Evolutionary conservation across 2,888 invertebrate species (phyloP), one percentile per base, ranked within the genome.

Genomic region (Hypomecis atomaria): DNA sequence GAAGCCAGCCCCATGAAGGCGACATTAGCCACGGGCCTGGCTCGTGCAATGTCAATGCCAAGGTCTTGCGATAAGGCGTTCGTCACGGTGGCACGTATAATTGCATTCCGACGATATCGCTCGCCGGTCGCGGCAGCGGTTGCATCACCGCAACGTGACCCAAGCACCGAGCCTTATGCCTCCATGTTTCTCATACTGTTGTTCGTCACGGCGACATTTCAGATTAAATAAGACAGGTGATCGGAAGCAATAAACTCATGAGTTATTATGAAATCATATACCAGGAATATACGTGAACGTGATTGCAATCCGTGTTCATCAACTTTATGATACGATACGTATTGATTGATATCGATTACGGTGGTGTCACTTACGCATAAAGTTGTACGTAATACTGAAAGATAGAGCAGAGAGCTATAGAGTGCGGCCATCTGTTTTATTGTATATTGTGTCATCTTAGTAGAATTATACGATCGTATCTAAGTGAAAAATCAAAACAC

Each of bases 101-200:
- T 89, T 88, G 86, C 91, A 91, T 91, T 89, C 90, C 88, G 72
- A 23, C 84, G 84, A 79, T 90, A 90, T 87, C 88, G 74, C 70
- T 42, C 58, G 60, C 37, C 34, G 38, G 43, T 48, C 38, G 55
- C 36, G 64, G 67, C 62, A 49, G 65, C 50, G 61, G 78, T 88
- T 88, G 84, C 89, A 89, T 88, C 88, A 89, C 73, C 82, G 70
- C 84, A 82, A 87, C 86, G 87, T 84, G 83, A 82, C 79, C 77
- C 72, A 72, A 74, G 74, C 76, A 69, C 64, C 74, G 69, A 61
- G 71, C 71, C 69, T 75, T 70, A 69, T 71, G 52, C 63, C 68
- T 65, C 62, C 62, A 68, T 66, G 56, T 58, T 62, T 53, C 62
- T 47, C 52, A 60, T 75, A 71, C 72, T 64, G 64, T 40, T 67